Evolutionary conservation across 2,888 invertebrate genomes (phyloP), one percentile per base, ranked within the genome.

Genomic region (Polyploca ridens): DNA sequence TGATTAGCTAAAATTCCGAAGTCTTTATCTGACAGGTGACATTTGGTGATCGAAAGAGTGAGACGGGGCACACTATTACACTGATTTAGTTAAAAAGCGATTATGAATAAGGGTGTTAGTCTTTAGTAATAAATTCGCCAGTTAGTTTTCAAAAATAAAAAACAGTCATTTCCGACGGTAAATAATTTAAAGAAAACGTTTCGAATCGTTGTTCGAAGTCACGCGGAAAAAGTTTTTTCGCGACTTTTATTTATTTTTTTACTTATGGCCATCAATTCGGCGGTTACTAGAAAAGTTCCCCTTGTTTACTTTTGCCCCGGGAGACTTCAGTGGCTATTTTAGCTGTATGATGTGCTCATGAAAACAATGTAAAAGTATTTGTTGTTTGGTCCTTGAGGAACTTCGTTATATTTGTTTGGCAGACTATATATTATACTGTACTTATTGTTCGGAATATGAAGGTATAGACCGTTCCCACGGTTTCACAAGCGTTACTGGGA

Each of bases 181-280:
- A 66, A 64, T 66, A 60, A 64, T 64, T 66, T 44, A 63, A 35
- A 62, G 49, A 59, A 62, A 62, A 41, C 41, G 35, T 35, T 35
- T 35, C 4, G 35, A 35, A 35, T 35, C 35, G 54, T 60, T 44
- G 54, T 49, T 33, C 58, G 16, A 58, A 58, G 33, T 64, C 46
- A 35, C 46, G 61, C n/a, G 60, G 59, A 19, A 46, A 64, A 61
- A 46, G 64, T 58, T 63, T 16, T 27, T n/a, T 35, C 33, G 58
- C 59, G 33, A 62, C 49, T 58, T 33, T 38, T 38, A 35, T 35
- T 38, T 10, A 10, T 38, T 41, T 41, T 46, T 61, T 62, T 57
- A 54, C 44, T 60, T 35, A 16, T 60, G 35, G 46, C 54, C 61
- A 38, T 64, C 54, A 41, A 57, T 64, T 61, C 60, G 57, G 60